Evolutionary conservation across 2,888 invertebrate species (phyloP).

Genomic region (Dendrolimus houi): DNA sequence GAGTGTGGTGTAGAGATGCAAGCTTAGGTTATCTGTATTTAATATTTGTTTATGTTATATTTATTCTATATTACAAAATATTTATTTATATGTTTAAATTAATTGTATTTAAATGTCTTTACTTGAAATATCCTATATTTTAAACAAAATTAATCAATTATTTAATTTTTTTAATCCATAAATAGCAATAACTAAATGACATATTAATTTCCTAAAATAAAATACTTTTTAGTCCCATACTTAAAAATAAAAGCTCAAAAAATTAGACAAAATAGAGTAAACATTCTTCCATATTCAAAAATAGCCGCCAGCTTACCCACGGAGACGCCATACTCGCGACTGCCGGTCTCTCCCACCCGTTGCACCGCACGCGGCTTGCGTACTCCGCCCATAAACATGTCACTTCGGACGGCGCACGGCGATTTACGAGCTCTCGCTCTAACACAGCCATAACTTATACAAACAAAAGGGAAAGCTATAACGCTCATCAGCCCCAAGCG

Average conservation of each 20-base stretch:
- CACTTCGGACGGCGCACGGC: slow-evolving; percentile 60
- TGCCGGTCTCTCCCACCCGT: slow-evolving; percentile 59
- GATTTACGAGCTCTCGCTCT: slow-evolving; percentile 75
- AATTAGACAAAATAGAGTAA: not conserved
- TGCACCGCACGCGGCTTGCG: slow-evolving; percentile 44
- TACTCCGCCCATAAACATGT: slow-evolving; percentile 76
- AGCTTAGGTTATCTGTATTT: no score
- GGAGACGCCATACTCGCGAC: slow-evolving; percentile 67
- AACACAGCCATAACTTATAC: slow-evolving; percentile 69
- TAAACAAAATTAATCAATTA: no score
- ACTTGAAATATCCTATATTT: no score
- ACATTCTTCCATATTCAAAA: not conserved
- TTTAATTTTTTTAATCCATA: no score
- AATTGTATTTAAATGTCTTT: no score
- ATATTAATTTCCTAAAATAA: no score
- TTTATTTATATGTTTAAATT: no score
- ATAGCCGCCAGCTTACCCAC: slow-evolving; percentile 13
- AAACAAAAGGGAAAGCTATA: slow-evolving; percentile 77
- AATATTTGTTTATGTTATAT: no score
- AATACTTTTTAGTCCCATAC: no score
- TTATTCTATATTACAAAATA: no score
- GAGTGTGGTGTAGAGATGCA: not conserved
- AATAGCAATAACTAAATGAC: no score
- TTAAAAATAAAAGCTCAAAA: not conserved
- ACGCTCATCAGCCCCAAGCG: slow-evolving; percentile 73